Evolutionary conservation across 1,140 invertebrate genomes (phyloP), one percentile per base, ranked within the genome.

Genomic region (Druon quercuslanigerum): DNA sequence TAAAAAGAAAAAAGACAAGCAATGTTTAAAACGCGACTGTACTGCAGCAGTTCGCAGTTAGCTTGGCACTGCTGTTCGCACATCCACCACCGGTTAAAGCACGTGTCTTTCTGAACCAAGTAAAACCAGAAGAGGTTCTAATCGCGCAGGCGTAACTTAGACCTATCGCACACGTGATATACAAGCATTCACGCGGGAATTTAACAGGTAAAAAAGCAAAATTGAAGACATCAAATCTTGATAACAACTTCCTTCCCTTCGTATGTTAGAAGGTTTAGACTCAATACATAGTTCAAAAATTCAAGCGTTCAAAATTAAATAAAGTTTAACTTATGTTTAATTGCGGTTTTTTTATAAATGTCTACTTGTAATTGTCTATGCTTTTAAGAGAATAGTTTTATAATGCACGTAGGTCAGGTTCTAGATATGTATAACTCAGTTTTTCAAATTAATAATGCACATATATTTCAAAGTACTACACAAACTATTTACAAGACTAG

Each of bases 71-170:
- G 79, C 46, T 17, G 52, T 73, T 74, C 51, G 52, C 60, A 57
- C 20, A 74, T 74, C 72, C 51, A 52, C 46, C 75, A 74, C 74
- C 80, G 79, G 77, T 76, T 84, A 71, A 74, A 77, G 76, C 79
- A 86, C 77, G 82, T 85, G 84, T 71, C 78, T 71, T 33, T 14
- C 51, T 51, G 71, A 72, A 72, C 71, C 71, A 75, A 74, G 46
- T 79, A 72, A 66, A 79, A 83, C 75, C 75, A 75, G 57, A 75
- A 51, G 52, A 71, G 75, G 76, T 79, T 76, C 14, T 50, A 77
- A 75, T 73, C 73, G 72, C 77, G 76, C 79, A 77, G 52, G 71
- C 56, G 80, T n/a, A 19, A 6, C 71, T 19, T 51, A 5, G 46
- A 13, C 17, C 54, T 52, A 40, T 51, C 6, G 12, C 40, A 74